phyloP scores from a whole-genome alignment of 2,797 vertebrate genomes.

The Phoxinus dragarum region DNA sequence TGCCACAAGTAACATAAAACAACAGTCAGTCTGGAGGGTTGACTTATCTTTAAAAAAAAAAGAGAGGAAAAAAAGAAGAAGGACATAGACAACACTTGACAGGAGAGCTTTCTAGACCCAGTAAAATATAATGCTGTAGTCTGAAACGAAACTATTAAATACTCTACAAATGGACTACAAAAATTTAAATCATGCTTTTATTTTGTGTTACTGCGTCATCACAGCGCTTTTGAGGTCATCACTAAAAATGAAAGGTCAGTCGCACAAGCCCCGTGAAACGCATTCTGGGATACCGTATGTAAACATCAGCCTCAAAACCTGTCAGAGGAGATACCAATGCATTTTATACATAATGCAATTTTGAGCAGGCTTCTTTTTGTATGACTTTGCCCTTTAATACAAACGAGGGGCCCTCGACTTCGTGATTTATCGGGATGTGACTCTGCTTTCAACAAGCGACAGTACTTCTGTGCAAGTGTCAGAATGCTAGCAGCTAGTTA shows the following conservation, averaged over 20 bases:
- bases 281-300: conserved; percentile 61
- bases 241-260: conserved; percentile 40
- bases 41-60: neutral
- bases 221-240: conserved; percentile 39
- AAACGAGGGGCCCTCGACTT: neutral
- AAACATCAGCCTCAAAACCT: conserved; percentile 55
- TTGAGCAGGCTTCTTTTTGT: conserved; percentile 11
- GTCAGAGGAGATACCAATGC: conserved; percentile 11
- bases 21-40: neutral
- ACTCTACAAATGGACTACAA: neutral
- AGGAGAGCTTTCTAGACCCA: neutral
- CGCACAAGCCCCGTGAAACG: conserved; percentile 48
- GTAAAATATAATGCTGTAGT: neutral
- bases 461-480: conserved; percentile 49
- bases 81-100: neutral
- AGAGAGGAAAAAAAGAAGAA: too few relatives aligned
- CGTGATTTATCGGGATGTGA: conserved; percentile 46
- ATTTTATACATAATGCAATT: conserved; percentile 3
- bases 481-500: conserved; percentile 53
- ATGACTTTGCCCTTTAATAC: neutral
- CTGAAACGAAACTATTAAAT: neutral
- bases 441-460: conserved; percentile 25
- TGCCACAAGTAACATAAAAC: neutral
- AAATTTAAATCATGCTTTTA: conserved; percentile 24
- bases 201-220: conserved; percentile 22